Evolutionary conservation across 2,888 invertebrate species (phyloP).

Genomic region (Euproctis similis): DNA sequence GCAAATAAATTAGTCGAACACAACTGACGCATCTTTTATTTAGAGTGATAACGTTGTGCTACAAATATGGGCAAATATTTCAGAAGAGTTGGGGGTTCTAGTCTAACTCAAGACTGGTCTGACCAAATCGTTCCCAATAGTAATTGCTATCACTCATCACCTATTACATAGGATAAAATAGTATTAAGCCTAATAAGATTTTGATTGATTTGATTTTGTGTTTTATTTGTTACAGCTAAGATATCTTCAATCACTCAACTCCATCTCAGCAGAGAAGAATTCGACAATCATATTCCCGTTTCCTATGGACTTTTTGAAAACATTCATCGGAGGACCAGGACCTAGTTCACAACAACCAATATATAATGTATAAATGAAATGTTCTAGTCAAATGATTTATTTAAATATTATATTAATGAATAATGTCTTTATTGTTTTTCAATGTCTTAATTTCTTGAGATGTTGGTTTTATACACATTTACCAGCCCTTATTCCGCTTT

Average conservation of each 20-base stretch:
- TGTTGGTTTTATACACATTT: no score
- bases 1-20: no score
- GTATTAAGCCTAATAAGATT: background rate
- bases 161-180: no score
- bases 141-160: no score
- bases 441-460: no score
- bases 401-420: slow-evolving; percentile 6
- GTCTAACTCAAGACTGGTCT: no score
- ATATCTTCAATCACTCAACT: slow-evolving; percentile 92
- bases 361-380: slow-evolving; percentile 14
- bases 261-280: slow-evolving; percentile 95
- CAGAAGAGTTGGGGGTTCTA: no score
- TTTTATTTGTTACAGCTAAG: slow-evolving; percentile 76
- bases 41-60: no score
- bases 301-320: slow-evolving; percentile 85
- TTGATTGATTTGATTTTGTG: background rate
- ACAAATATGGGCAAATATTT: no score
- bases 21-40: no score
- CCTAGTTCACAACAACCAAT: slow-evolving; percentile 31
- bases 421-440: background rate
- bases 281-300: slow-evolving; percentile 96
- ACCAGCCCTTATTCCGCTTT: no score
- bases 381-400: slow-evolving; percentile 14
- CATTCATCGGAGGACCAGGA: slow-evolving; percentile 51
- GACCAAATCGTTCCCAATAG: no score